Evolutionary conservation across 2,888 invertebrate genomes (phyloP), one percentile per base, ranked within the genome.

Genomic region (Epinotia demarniana): DNA sequence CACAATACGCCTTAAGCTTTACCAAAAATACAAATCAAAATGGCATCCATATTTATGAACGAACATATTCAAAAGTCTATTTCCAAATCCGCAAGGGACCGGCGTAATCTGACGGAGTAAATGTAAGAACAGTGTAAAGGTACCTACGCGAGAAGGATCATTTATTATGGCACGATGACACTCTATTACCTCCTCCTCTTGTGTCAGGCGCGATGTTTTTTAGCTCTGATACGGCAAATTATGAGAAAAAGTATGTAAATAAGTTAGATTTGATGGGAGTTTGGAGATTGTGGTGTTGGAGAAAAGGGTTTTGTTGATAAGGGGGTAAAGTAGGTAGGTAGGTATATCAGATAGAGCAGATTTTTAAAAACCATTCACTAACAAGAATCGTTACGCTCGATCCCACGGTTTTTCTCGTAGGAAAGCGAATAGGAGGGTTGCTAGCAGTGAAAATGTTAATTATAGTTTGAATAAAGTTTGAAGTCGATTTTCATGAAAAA

Each of bases 61-160:
- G n/a, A 61, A 55, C 11, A 57, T 57, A 19, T 53, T 55, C 53
- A 55, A 39, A 57, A 49, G 64, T 58, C 16, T 49, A 66, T 33
- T 57, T 1, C 57, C 23, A 23, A 68, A 58, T 68, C 39, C 43
- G 33, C 58, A 8, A 8, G 39, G 16, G 61, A 33, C 27, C 61
- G 16, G 39, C 19, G 19, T 58, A 79, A 78, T 76, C 70, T 73
- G 23, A 77, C 78, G 80, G 77, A 76, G 80, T 81, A 81, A 81
- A 81, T 81, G 80, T 79, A 79, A 80, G 80, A 81, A 77, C 73
- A 62, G 71, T 76, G 77, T 79, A 77, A 80, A 80, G 78, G 80
- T 78, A 18, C 46, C 64, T 58, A 68, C 70, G 39, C 53, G 18
- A 60, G 67, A 27, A 60, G 63, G 69, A 68, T 73, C 73, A 77